Base-by-base conservation (phyloP, 37 sponge, comb jelly and placozoan genomes). In the Halichondria panicea region DNA sequence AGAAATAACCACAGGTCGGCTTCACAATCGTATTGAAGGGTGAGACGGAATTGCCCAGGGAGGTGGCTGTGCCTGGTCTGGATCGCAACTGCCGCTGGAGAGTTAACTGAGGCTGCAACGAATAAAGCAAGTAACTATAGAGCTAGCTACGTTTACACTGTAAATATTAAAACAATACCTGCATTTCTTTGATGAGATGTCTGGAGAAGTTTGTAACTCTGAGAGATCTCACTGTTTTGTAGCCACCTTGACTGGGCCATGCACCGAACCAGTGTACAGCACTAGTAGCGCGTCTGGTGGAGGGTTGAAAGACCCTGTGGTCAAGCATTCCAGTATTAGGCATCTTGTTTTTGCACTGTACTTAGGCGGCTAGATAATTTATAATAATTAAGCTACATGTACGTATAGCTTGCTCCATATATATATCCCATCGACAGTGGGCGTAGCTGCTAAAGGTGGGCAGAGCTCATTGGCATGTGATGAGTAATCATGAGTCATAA, bases 311-410 rank as follows among this genome's bases (percentile, higher is more conserved):
- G 54, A 87, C 80, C 12, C 50, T 19, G 72, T 93, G 94, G 63
- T 89, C 88, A 30, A 93, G 74, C 90, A 89, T 89, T 35, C 94
- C 94, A n/a, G 84, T 77, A 68, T 93, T 93, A 31, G 94, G 94
- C 94, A 93, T 93, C 64, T 36, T 64, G 66, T 11, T 8, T 34
- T 18, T 18, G 15, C 11, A 18, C 15, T 18, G 15, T 48, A 48
- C 15, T 48, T 48, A 11, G 15, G 52, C 52, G 52, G 6, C n/a
- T 27, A n/a, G 60, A 21, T 72, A 44, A 3, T 25, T 12, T 24
- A 43, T 44, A 43, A 24, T 43, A 24, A 6, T 25, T n/a, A 7
- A 44, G 7, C 46, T 5, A 58, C 30, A 6, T 15, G 11, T 12
- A 7, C 11, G 28, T 12, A 15, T 6, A 22, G 4, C n/a, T 6